phyloP scores from a whole-genome alignment of 1,140 invertebrate species.

The Calosoma granatense region DNA sequence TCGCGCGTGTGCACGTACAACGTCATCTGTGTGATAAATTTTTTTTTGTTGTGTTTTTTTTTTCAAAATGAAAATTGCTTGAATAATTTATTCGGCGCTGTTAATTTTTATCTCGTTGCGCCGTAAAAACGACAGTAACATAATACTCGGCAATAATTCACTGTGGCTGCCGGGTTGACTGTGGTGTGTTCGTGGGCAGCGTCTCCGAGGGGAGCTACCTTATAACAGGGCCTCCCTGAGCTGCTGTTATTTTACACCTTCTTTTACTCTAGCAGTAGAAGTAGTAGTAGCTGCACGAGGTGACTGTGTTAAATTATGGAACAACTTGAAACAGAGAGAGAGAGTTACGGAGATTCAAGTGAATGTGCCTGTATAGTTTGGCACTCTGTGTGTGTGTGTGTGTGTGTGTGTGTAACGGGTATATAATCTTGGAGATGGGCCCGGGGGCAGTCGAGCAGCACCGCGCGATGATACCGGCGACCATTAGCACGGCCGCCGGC shows the following conservation, averaged over 20 bases:
- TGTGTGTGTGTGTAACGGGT: too few species aligned
- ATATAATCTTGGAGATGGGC: slow-evolving; percentile 33
- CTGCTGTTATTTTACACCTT: not conserved
- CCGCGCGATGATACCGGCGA: slow-evolving; percentile 3
- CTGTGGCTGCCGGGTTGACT: too few species aligned
- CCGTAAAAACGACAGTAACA: slow-evolving; percentile 6
- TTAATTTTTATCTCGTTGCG: slow-evolving; percentile 1
- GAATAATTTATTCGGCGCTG: not conserved
- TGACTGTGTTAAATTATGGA: too few species aligned
- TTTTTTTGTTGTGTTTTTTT: not conserved
- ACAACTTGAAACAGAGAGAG: too few species aligned
- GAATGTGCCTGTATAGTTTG: too few species aligned
- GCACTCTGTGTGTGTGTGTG: too few species aligned
- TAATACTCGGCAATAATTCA: slow-evolving; percentile 4
- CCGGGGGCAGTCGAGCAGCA: slow-evolving; percentile 26
- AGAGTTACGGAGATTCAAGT: too few species aligned
- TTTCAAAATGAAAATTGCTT: not conserved
- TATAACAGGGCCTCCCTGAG: not conserved
- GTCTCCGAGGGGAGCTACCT: not conserved
- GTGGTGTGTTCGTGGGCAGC: not conserved
- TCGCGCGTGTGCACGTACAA: too few species aligned
- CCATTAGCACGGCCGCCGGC: not conserved
- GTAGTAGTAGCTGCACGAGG: slow-evolving; percentile 1
- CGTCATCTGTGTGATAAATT: not conserved
- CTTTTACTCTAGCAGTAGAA: too few species aligned